Evolutionary conservation across 2,888 invertebrate genomes (phyloP).

Genomic region (Drosophila buzzatii): DNA sequence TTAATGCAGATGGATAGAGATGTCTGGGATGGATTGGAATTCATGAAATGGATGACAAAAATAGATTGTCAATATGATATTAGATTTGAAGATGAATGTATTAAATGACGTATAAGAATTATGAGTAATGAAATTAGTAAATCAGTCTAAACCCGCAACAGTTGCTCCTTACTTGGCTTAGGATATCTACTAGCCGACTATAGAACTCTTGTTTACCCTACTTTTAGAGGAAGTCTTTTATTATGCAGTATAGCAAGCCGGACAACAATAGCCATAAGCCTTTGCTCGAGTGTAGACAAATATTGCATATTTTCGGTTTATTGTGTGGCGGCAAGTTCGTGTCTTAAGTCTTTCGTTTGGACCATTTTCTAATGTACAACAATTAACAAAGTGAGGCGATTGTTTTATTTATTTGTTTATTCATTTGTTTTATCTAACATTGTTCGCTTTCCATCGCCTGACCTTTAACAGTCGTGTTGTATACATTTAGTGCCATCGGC

Average conservation of each 20-base stretch:
- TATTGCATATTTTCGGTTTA: slow-evolving; percentile 30
- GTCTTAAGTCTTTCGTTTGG: slow-evolving; percentile 72
- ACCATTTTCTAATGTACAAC: slow-evolving; percentile 60
- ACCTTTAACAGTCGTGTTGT: slow-evolving; percentile 76
- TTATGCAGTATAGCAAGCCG: slow-evolving; percentile 37
- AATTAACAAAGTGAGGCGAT: slow-evolving; percentile 67
- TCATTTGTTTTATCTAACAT: slow-evolving; percentile 66
- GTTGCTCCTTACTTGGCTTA: neutral
- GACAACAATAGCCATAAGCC: slow-evolving; percentile 29
- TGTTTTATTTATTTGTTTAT: slow-evolving; percentile 58
- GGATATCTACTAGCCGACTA: neutral
- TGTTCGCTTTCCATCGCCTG: slow-evolving; percentile 55
- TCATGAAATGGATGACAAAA: too few relatives aligned
- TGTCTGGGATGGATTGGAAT: too few relatives aligned
- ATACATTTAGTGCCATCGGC: slow-evolving; percentile 65
- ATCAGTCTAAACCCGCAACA: neutral
- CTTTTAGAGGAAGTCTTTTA: slow-evolving; percentile 49
- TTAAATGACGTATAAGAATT: too few relatives aligned
- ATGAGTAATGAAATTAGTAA: too few relatives aligned
- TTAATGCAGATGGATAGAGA: too few relatives aligned
- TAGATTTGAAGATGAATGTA: too few relatives aligned
- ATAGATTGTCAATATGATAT: too few relatives aligned
- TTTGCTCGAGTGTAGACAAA: slow-evolving; percentile 48
- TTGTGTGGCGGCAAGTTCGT: slow-evolving; percentile 60
- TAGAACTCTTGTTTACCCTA: slow-evolving; percentile 11